Evolutionary conservation across 2,888 invertebrate genomes (phyloP).

Genomic region (Escarpia spicata): DNA sequence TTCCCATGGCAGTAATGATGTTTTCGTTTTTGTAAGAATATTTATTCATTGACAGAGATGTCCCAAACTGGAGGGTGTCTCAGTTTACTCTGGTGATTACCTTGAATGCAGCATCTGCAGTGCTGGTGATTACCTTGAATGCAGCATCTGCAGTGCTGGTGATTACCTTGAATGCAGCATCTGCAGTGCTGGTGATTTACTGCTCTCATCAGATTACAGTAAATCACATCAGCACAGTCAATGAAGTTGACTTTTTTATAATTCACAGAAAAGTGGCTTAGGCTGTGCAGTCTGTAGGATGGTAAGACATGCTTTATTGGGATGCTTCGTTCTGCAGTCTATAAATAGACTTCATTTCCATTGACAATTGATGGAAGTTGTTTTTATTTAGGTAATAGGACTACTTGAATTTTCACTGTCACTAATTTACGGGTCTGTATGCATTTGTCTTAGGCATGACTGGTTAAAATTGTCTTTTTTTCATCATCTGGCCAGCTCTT

Average conservation of each 20-base stretch:
- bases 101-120: background rate
- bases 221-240: background rate
- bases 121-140: background rate
- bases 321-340: background rate
- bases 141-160: background rate
- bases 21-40: background rate
- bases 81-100: background rate
- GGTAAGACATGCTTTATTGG: background rate
- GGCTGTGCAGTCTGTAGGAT: background rate
- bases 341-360: background rate
- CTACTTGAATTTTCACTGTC: background rate
- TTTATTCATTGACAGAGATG: background rate
- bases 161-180: background rate
- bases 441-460: too few relatives aligned
- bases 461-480: too few relatives aligned
- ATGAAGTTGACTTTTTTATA: background rate
- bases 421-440: background rate
- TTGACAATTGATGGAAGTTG: background rate
- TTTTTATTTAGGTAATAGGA: background rate
- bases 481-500: too few relatives aligned
- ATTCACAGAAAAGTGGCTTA: background rate
- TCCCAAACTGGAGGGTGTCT: background rate
- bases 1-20: background rate
- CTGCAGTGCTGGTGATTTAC: background rate
- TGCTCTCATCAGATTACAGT: conserved; percentile 3